Conservation (phyloP, 2,888 invertebrate genomes). For the Tiliacea citrago region DNA sequence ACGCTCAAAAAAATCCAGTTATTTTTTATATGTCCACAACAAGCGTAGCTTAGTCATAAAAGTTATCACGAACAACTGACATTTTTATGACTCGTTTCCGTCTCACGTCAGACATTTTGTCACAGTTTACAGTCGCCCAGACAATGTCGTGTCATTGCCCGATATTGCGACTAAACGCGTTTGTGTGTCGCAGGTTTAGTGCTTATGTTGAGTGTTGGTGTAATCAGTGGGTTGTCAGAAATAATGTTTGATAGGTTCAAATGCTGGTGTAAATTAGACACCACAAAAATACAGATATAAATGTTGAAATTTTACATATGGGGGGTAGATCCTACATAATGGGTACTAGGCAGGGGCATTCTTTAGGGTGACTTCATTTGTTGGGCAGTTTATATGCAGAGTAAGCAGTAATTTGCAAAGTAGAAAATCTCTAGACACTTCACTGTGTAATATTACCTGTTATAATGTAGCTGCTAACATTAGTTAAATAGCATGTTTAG, state of each 20-base stretch:
- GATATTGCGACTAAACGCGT: conserved; percentile 16
- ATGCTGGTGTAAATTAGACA: no score
- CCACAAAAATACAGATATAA: no score
- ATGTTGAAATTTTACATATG: no score
- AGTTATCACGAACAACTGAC: conserved; percentile 64
- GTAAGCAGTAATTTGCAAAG: no score
- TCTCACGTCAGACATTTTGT: conserved; percentile 49
- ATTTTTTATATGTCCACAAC: conserved; percentile 43
- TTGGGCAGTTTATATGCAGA: no score
- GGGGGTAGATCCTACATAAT: no score
- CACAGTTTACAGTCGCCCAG: conserved; percentile 42
- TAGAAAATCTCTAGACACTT: no score
- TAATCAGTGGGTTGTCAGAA: not conserved
- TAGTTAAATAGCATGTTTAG: no score
- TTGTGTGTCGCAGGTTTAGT: conserved; percentile 9
- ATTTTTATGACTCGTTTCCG: conserved; percentile 63
- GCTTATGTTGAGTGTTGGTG: not conserved
- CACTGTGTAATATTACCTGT: no score
- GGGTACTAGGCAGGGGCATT: not conserved
- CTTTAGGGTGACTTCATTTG: not conserved
- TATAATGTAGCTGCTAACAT: no score
- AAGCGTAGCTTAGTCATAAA: conserved; percentile 53
- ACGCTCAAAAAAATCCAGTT: conserved; percentile 20
- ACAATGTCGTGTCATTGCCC: conserved; percentile 30
- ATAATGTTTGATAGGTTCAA: not conserved